Evolutionary conservation across 2,113 vertebrate genomes (phyloP), one percentile per base, ranked within the genome.

Genomic region (Dendropsophus ebraccatus): DNA sequence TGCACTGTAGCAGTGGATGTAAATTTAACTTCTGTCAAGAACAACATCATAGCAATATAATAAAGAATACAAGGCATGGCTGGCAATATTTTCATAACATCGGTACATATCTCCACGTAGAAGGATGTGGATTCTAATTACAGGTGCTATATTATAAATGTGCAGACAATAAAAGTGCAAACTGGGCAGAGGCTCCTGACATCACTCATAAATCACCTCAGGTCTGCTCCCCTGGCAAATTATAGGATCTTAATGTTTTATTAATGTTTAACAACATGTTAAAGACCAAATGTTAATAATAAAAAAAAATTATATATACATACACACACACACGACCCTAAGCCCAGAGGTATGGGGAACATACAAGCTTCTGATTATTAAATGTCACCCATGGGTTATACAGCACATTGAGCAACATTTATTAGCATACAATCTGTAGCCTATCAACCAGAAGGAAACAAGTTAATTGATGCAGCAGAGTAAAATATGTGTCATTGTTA

Each of bases 231-330:
- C 47, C 4, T 11, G 28, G 50, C 47, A 77, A 28, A 54, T 77
- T 52, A 77, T 17, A 9, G 16, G 16, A 54, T 77, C 25, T 52
- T 76, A 49, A 50, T 30, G 21, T 76, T 52, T 76, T 30, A 76
- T 76, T 76, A 50, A 76, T 30, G 47, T 30, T 50, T 16, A 76
- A 50, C 73, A 76, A 76, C 47, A 76, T 52, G 45, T 52, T 76
- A 52, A 76, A 45, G 47, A 50, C 72, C 41, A 74, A 76, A 49
- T 50, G 73, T 50, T 50, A 76, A 50, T 50, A 52, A 76, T 16
- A 50, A 49, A 79, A 37, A 65, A 65, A 28, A 58, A n/a, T 7
- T n/a, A n/a, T n/a, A n/a, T n/a, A n/a, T n/a, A n/a, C n/a, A 58
- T 58, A 58, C n/a, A 69, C 52, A 69, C 35, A 58, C 10, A 72